A percentile compares a stretch with the other conserved stretches of the same genome.
Conservation (phyloP, 2,113 vertebrate species). For the Gasterosteus nipponicus region DNA sequence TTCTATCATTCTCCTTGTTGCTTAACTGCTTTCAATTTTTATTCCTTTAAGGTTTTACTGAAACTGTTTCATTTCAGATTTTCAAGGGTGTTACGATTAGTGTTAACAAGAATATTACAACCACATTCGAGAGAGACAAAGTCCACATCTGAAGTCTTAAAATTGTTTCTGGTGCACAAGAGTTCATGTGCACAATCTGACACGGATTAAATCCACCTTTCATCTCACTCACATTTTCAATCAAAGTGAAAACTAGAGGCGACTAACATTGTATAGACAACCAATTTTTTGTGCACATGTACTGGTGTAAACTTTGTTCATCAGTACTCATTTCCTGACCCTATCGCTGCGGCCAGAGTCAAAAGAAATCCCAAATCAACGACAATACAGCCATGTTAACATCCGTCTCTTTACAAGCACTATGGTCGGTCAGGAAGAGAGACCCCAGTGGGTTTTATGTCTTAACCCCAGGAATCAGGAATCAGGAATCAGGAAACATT, state of each 20-base stretch:
- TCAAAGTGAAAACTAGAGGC: background rate
- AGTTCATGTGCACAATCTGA: too few species aligned
- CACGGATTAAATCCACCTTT: background rate
- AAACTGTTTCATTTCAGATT: slow-evolving; percentile 19
- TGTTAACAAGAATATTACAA: background rate
- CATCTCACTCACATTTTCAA: slow-evolving; percentile 4
- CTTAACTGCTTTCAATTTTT: background rate
- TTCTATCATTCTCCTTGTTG: slow-evolving; percentile 75
- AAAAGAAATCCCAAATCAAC: too few species aligned
- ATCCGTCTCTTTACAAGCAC: too few species aligned
- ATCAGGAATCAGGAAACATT: too few species aligned
- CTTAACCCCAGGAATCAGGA: too few species aligned
- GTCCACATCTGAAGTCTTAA: background rate
- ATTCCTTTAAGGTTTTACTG: slow-evolving; percentile 58
- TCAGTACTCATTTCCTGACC: background rate
- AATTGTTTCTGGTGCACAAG: background rate
- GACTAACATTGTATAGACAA: background rate
- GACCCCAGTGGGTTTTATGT: too few species aligned
- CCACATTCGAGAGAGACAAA: background rate
- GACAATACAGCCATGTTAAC: too few species aligned
- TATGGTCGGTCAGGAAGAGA: too few species aligned
- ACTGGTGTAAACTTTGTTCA: background rate
- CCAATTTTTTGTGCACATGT: background rate
- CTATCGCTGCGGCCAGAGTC: background rate
- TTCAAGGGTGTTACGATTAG: background rate